Conservation (phyloP, 2,888 invertebrate genomes). For the Eustalomyia histrio region DNA sequence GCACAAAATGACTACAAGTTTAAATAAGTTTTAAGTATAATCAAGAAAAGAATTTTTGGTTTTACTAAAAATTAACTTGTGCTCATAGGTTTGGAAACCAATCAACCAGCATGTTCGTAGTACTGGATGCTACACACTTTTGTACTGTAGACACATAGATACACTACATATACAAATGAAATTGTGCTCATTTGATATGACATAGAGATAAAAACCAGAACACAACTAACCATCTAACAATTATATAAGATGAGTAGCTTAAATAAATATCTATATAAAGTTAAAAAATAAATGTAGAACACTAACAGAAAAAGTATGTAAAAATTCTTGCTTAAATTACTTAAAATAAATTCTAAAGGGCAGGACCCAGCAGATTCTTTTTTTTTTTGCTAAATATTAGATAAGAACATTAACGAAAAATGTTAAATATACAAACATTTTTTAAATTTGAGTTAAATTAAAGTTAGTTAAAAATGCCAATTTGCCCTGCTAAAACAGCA, state of each 20-base stretch:
- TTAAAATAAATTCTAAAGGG: too few species aligned
- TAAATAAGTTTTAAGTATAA: slow-evolving; percentile 31
- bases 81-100: not conserved
- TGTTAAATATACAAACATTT: too few species aligned
- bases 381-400: too few species aligned
- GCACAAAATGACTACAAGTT: slow-evolving; percentile 12
- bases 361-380: too few species aligned
- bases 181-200: slow-evolving; percentile 34
- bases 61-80: not conserved
- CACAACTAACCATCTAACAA: slow-evolving; percentile 8
- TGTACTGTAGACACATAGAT: not conserved
- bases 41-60: slow-evolving; percentile 8
- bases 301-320: too few species aligned
- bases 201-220: slow-evolving; percentile 23
- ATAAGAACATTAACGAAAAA: too few species aligned
- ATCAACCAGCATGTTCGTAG: slow-evolving; percentile 5
- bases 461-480: too few species aligned
- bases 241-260: slow-evolving; percentile 8
- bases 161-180: not conserved
- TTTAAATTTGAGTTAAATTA: too few species aligned
- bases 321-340: too few species aligned
- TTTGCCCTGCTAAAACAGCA: too few species aligned
- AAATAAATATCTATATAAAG: not conserved
- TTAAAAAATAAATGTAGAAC: too few species aligned
- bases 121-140: not conserved